A percentile compares a stretch with the other conserved stretches of the same genome.
phyloP scores from a whole-genome alignment of 30 jellyfish, hydroid and myxozoan genomes.

The Aurelia coerulea region DNA sequence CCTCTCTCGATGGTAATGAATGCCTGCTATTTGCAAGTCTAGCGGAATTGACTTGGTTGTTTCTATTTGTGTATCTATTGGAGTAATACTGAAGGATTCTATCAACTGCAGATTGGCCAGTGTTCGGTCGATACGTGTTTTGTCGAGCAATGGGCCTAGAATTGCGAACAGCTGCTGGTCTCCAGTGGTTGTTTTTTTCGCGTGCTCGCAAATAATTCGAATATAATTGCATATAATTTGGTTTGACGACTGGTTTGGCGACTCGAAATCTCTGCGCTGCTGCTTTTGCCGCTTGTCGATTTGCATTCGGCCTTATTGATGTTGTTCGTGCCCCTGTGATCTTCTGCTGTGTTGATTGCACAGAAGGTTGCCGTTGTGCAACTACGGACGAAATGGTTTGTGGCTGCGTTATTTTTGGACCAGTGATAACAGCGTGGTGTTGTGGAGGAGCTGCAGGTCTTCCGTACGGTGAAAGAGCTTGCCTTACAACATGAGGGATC shows the following conservation, averaged over 20 bases:
- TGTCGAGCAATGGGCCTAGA: neutral
- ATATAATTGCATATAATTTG: slow-evolving; percentile 57
- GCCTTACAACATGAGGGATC: slow-evolving; percentile 42
- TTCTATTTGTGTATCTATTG: neutral
- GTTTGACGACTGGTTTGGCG: slow-evolving; percentile 34
- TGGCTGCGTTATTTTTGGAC: slow-evolving; percentile 2
- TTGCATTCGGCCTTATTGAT: neutral
- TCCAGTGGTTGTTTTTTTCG: neutral
- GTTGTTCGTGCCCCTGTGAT: neutral
- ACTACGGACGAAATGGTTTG: neutral
- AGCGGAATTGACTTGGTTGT: neutral
- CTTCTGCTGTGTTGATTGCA: slow-evolving; percentile 1
- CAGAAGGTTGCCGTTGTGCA: slow-evolving; percentile 5
- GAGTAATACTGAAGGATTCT: neutral
- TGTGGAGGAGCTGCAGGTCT: slow-evolving; percentile 1
- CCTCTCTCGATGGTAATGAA: neutral
- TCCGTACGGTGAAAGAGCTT: slow-evolving; percentile 2
- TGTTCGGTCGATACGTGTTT: neutral
- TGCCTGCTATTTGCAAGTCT: too few relatives aligned
- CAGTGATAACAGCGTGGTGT: neutral
- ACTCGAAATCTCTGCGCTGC: slow-evolving; percentile 25
- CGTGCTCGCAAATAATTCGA: slow-evolving; percentile 40
- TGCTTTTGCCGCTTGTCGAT: neutral
- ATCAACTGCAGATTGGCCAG: neutral
- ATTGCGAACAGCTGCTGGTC: neutral